Evolutionary conservation across 2,113 vertebrate genomes (phyloP), one percentile per base, ranked within the genome.

Genomic region (Montifringilla adamsi): DNA sequence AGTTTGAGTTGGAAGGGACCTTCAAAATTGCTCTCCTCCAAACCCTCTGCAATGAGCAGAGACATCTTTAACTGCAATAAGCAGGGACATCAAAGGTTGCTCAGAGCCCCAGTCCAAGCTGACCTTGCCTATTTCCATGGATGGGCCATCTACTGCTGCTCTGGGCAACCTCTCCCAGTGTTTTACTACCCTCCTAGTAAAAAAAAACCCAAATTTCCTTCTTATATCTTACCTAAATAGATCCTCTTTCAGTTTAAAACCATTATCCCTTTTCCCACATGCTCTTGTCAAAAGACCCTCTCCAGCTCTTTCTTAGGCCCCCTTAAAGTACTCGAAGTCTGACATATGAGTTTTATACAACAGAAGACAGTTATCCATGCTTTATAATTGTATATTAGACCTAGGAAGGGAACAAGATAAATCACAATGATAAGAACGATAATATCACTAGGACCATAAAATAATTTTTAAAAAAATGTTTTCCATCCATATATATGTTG

Each of bases 361-460:
- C 2, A 1, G 35, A 80, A 46, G 11, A 11, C 3, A 55, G 10
- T 50, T 64, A 33, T 3, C 21, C 6, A 1, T 74, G n/a, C 4
- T 91, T 73, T 66, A 30, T 7, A 26, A 23, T 8, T 56, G 30
- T 18, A 60, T 19, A 56, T 60, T 79, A 59, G 39, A 4, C 21
- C 26, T 13, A 60, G 10, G 14, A 85, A 68, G 8, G 13, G 18
- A 90, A 55, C 4, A 53, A 62, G n/a, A 37, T 10, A 74, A 47
- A 78, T 37, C 15, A 41, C 2, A 64, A 28, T 9, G 4, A 4
- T 63, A 75, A 82, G 72, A 85, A 50, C 15, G 31, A 6, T 22
- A 33, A 70, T 67, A 67, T 63, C 35, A 50, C 7, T 52, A 43
- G 52, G 30, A 82, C 4, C 9, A 23, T 37, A 44, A 74, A 58